These are phyloP conservation scores for Danio kyathit DNA, from an alignment of 2,797 vertebrate species.

Conservation along the genomic window DNA sequence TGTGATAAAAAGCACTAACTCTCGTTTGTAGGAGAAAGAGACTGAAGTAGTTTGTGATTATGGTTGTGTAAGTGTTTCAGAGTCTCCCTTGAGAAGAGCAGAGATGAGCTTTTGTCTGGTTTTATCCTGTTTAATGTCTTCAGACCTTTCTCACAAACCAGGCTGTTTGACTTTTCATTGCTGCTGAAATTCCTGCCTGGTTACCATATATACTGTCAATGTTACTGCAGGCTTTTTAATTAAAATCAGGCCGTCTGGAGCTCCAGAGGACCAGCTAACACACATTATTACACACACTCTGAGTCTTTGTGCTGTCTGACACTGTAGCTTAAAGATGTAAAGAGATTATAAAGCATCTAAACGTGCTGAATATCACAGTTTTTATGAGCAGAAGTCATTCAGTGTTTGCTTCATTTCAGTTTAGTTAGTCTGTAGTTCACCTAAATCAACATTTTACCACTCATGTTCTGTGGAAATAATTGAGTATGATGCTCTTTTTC, in stretches of 20 bases:
- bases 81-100: neutral
- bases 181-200: conserved; percentile 70
- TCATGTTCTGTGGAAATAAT: neutral
- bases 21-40: neutral
- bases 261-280: neutral
- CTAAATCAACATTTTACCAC: neutral
- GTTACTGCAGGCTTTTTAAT: conserved; percentile 68
- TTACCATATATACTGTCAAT: conserved; percentile 67
- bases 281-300: neutral
- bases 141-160: conserved; percentile 38
- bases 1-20: conserved; percentile 9
- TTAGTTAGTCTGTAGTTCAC: too few relatives aligned
- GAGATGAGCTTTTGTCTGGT: conserved; percentile 13
- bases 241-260: conserved; percentile 58
- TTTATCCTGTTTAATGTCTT: conserved; percentile 43
- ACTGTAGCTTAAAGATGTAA: conserved; percentile 16
- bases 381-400: neutral
- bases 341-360: conserved; percentile 6
- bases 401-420: neutral
- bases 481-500: neutral
- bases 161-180: conserved; percentile 62
- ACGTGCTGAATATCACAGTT: neutral
- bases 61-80: neutral
- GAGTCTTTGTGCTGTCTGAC: neutral
- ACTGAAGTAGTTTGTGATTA: neutral